Base-by-base conservation (phyloP, 2,113 vertebrate genomes). In the Collichthys lucidus region DNA sequence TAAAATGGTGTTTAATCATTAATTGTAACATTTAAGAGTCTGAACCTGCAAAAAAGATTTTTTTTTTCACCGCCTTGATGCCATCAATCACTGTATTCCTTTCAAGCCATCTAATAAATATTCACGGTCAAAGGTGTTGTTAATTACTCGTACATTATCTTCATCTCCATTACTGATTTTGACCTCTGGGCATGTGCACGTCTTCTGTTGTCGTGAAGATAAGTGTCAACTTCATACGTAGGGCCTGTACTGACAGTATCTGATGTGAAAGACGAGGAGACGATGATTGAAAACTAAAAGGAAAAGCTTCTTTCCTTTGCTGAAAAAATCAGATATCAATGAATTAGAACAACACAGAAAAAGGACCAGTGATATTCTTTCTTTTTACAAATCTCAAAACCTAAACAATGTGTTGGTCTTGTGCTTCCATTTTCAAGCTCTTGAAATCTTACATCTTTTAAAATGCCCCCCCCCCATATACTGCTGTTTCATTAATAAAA, bases 91-190 rank as follows among this genome's bases (percentile, higher is more conserved):
- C 73, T 83, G 83, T 80, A 44, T 53, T 84, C 35, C 15, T 71
- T 68, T 77, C 22, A 64, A 53, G 31, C 60, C 14, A 53, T 35
- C 35, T 4, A 88, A 86, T 86, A 86, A 84, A 82, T 60, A 70
- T 6, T 85, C 60, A 46, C 40, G 15, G 19, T 2, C 5, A 44
- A 59, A 74, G 24, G 22, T 56, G 56, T 50, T 19, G 20, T 67
- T 22, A 60, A n/a, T 50, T 40, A 22, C 40, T 56, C 46, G 1
- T 44, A 65, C 20, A 12, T 74, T 67, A 14, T 53, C 68, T 74
- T 61, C 19, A 24, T 7, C 44, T 16, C 2, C 5, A 9, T 53
- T 55, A 8, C 15, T 44, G 72, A 50, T n/a, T 61, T 35, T 62
- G 26, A 24, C 40, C 40, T 35, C 74, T 31, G 5, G 49, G 10